Conservation (phyloP, 2,888 invertebrate species). For the Torymus auratus region DNA sequence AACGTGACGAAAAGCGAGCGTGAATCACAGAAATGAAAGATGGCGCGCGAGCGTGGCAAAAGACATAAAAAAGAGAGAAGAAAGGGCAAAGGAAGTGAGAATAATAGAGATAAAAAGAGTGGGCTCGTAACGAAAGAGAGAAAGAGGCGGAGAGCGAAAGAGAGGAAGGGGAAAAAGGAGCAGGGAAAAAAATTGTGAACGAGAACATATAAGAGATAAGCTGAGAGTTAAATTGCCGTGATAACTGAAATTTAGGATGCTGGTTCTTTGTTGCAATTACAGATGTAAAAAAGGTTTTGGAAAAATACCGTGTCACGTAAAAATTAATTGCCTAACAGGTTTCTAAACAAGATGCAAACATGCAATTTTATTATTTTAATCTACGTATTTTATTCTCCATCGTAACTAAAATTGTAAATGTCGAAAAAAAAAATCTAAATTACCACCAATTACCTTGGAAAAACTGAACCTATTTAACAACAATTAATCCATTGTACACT, state of each 20-base stretch:
- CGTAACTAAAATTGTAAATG: too few relatives aligned
- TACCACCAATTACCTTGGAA: too few relatives aligned
- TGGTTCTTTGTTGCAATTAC: background rate
- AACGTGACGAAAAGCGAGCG: constrained; percentile 18
- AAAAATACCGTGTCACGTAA: background rate
- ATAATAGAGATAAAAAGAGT: constrained; percentile 38
- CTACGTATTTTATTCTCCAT: too few relatives aligned
- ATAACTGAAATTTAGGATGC: constrained; percentile 6
- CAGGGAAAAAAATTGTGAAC: constrained; percentile 15
- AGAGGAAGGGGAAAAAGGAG: constrained; percentile 7
- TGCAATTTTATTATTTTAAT: too few relatives aligned
- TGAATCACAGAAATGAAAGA: constrained; percentile 23
- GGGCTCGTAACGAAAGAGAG: background rate
- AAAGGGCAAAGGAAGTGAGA: constrained; percentile 31
- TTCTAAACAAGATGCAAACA: too few relatives aligned
- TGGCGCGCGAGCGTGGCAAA: background rate
- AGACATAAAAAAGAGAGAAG: constrained; percentile 16
- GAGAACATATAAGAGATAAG: constrained; percentile 5
- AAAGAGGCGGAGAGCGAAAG: background rate
- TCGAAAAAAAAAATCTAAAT: too few relatives aligned
- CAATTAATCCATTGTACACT: too few relatives aligned
- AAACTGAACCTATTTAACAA: too few relatives aligned
- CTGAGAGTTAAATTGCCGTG: constrained; percentile 16
- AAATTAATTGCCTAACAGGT: too few relatives aligned
- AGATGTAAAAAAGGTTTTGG: background rate